These are phyloP conservation scores for Lepus timidus DNA, from an alignment of 2,113 vertebrate genomes.

Conservation along the genomic window DNA sequence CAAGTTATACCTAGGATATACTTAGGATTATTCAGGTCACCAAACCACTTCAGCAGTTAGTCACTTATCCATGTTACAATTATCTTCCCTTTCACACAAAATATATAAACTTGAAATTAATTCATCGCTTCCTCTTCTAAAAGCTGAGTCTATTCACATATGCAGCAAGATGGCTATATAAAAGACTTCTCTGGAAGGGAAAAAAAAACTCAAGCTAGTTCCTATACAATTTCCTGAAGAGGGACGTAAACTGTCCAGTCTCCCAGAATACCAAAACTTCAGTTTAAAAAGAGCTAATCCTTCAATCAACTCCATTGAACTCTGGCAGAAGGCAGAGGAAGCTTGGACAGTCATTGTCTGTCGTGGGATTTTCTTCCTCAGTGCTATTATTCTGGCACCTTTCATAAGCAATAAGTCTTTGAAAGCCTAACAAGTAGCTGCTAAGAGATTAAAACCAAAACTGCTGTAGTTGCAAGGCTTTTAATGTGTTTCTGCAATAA, in stretches of 20 bases:
- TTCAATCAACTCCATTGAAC: conserved; percentile 26
- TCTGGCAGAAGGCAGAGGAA: conserved; percentile 50
- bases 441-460: conserved; percentile 65
- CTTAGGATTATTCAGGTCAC: not conserved
- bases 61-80: not conserved
- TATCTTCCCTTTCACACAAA: conserved; percentile 39
- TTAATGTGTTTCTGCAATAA: conserved; percentile 62
- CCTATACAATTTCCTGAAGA: conserved; percentile 42
- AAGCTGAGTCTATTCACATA: not conserved
- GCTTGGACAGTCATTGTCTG: conserved; percentile 42
- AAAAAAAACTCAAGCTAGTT: conserved; percentile 33
- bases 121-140: conserved; percentile 3
- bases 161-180: not conserved
- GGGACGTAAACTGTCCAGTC: conserved; percentile 29
- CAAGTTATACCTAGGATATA: not conserved
- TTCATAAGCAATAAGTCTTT: conserved; percentile 76
- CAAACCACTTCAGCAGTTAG: not conserved
- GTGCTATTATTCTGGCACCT: conserved; percentile 71
- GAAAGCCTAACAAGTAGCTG: conserved; percentile 72
- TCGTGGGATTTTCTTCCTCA: conserved; percentile 64
- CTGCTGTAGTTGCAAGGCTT: conserved; percentile 56
- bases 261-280: conserved; percentile 71
- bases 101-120: conserved; percentile 32
- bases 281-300: conserved; percentile 70
- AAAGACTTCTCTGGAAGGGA: conserved; percentile 40